Percentiles rank a stretch among this genome's conserved stretches.
These are phyloP conservation scores for Chaetura pelagica DNA, from an alignment of 2,113 vertebrate species.

Conservation along the genomic window DNA sequence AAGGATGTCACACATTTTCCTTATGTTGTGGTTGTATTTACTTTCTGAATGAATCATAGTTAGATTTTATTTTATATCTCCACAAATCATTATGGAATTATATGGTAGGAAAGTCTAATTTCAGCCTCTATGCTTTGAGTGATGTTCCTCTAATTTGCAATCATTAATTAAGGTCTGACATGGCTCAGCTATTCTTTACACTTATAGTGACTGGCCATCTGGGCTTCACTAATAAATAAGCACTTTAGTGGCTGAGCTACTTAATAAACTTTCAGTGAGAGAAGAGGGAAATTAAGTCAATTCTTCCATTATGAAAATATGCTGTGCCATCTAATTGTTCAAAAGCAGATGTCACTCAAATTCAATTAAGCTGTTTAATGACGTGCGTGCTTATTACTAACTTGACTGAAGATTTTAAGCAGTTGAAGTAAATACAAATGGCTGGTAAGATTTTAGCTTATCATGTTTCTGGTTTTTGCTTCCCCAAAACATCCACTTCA, in stretches of 20 bases:
- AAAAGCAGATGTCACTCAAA: slow-evolving; percentile 62
- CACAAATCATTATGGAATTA: not conserved
- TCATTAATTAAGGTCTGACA: slow-evolving; percentile 56
- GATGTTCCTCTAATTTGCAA: slow-evolving; percentile 21
- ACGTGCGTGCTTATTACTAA: slow-evolving; percentile 2
- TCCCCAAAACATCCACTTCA: not conserved
- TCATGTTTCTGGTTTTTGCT: not conserved
- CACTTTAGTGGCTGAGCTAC: slow-evolving; percentile 26
- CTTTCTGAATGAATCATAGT: not conserved
- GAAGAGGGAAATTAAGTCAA: slow-evolving; percentile 35
- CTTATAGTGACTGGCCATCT: slow-evolving; percentile 18
- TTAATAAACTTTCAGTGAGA: slow-evolving; percentile 53
- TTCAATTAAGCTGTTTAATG: slow-evolving; percentile 57
- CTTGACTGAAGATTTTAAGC: slow-evolving; percentile 15
- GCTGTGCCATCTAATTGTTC: slow-evolving; percentile 20
- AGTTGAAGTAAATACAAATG: slow-evolving; percentile 6
- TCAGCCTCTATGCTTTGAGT: not conserved
- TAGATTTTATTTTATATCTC: not conserved
- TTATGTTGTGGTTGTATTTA: not conserved
- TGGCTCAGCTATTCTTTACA: slow-evolving; percentile 43
- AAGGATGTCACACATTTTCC: not conserved
- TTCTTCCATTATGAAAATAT: slow-evolving; percentile 54
- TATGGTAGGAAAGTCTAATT: not conserved
- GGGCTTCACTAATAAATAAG: slow-evolving; percentile 52
- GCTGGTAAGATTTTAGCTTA: not conserved